A percentile compares a stretch with the other conserved stretches of the same genome.
Conservation (phyloP, 2,797 vertebrate genomes). For the Cuculus canorus region DNA sequence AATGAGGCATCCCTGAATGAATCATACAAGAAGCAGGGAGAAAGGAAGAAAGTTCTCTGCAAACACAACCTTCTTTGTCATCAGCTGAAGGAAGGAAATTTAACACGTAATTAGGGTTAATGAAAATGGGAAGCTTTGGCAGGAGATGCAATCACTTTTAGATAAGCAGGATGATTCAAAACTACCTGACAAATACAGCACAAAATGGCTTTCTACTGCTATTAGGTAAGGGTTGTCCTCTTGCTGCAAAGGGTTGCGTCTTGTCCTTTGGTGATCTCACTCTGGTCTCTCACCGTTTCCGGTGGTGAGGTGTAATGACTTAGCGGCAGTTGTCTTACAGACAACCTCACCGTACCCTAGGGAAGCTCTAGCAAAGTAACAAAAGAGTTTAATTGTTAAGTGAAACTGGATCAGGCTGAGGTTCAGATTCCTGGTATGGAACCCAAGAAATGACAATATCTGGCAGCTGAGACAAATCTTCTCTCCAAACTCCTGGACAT, state of each 20-base stretch:
- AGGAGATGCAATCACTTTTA: not conserved
- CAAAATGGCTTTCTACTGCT: not conserved
- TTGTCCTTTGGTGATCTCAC: not conserved
- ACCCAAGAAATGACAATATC: not conserved
- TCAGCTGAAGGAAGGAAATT: not conserved
- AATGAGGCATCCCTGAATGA: constrained; percentile 18
- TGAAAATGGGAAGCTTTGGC: not conserved
- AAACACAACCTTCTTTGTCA: not conserved
- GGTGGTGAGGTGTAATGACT: not conserved
- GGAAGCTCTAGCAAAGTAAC: not conserved
- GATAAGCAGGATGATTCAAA: not conserved
- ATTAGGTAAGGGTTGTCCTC: not conserved
- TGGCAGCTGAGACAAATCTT: not conserved
- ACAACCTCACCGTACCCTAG: not conserved
- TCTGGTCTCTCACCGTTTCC: accelerated
- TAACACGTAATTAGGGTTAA: not conserved
- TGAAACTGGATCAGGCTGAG: not conserved
- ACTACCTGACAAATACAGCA: not conserved
- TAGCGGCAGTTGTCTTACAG: no score
- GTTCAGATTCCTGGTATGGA: not conserved
- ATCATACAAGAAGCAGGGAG: not conserved
- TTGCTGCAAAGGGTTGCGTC: not conserved
- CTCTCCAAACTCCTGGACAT: not conserved
- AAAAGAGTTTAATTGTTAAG: not conserved
- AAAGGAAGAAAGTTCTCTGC: not conserved